Base-by-base conservation (phyloP, 2,888 invertebrate species). In the Eupithecia abbreviata region DNA sequence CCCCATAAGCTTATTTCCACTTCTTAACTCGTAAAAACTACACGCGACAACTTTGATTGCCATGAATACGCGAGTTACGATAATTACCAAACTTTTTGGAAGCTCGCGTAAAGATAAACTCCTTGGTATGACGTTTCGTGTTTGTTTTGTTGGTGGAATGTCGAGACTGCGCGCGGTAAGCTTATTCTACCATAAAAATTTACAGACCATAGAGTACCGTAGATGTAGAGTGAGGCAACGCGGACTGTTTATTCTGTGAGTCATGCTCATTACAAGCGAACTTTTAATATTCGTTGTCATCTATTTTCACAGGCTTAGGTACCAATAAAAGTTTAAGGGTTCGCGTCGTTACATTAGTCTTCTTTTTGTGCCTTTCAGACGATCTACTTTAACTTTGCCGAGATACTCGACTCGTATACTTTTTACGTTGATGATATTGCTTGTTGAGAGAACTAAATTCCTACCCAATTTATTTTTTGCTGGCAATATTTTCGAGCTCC, bases 71-170 rank as follows among this genome's bases (percentile, higher is more conserved):
- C 71, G 69, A 76, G 76, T 72, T 43, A 78, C 72, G 74, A 69
- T 78, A 78, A 78, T 78, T 76, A 76, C 73, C 66, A 72, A 78
- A 78, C 78, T 78, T 76, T 78, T 78, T 78, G 76, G 69, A 75
- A 73, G 71, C 77, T 10, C 55, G 69, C 75, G 66, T 76, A 70
- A 74, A 78, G 78, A 78, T 78, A 78, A 78, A 76, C 76, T 70
- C 68, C 69, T 69, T 69, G 58, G 71, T 55, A n/a, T 75, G 66
- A 55, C 62, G 68, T 43, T n/a, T 42, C 18, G 71, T 58, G 67
- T 74, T 74, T 69, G 73, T 78, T 78, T 72, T 77, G 76, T 77
- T 73, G 71, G 66, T 77, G 73, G 71, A 67, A 73, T 68, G n/a
- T 66, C 41, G 41, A 43, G 76, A 42, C 43, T 68, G 68, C 18